Percentiles rank a stretch among this genome's conserved stretches.
Evolutionary conservation across 2,797 vertebrate species (phyloP).

Genomic region (Bradypodion ventrale): DNA sequence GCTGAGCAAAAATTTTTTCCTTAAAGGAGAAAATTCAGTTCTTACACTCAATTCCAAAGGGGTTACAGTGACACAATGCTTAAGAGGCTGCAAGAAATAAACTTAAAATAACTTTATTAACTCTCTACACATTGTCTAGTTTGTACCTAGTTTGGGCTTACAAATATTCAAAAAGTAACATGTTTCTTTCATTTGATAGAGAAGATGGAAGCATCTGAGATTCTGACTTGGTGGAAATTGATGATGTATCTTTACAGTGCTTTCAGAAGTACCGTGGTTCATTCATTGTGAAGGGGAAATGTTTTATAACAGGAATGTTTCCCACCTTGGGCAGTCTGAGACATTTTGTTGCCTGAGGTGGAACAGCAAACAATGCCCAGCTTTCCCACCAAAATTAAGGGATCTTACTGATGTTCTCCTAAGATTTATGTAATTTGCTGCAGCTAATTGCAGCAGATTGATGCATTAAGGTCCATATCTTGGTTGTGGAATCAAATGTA

Average conservation of each 20-base stretch:
- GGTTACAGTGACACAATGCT: not conserved
- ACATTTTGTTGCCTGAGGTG: not conserved
- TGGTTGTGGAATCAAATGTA: no score
- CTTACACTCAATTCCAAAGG: no score
- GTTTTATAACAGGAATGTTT: not conserved
- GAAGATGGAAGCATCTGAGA: not conserved
- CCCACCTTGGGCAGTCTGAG: not conserved
- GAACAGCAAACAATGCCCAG: not conserved
- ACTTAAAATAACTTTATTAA: not conserved
- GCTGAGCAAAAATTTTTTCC: no score
- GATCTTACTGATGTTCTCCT: no score
- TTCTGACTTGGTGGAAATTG: not conserved
- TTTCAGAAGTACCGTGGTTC: constrained; percentile 1
- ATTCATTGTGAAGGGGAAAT: not conserved
- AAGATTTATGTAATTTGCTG: no score
- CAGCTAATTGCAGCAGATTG: no score
- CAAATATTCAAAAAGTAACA: not conserved
- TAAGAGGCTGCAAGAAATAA: not conserved
- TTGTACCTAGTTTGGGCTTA: not conserved
- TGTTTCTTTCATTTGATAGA: not conserved
- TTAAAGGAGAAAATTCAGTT: no score
- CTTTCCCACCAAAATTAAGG: not conserved
- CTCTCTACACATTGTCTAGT: not conserved
- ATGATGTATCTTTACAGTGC: not conserved
- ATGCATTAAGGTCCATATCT: no score